Base-by-base conservation (phyloP, 2,113 vertebrate species). In the Xerus inauris region DNA sequence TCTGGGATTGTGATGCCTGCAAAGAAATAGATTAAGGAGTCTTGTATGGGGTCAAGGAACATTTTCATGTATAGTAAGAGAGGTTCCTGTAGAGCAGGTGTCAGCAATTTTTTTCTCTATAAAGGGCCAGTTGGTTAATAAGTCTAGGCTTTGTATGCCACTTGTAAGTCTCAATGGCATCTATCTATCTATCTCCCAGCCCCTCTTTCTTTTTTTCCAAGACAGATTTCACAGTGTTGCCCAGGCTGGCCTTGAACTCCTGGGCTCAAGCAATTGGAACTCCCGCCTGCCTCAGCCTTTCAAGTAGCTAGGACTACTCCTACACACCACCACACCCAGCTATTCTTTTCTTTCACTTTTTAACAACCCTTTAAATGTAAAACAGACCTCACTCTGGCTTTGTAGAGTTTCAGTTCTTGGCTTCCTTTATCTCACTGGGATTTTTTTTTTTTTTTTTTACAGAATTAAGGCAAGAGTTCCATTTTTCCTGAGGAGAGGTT, bases 81-180 rank as follows among this genome's bases (percentile, higher is more conserved):
- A 77, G 47, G 28, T 87, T 92, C 38, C 40, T 88, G 8, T 67
- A 88, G 57, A 95, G 71, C 42, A 86, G 20, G 79, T 1, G 35
- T 91, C 59, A 24, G n/a, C 49, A 79, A 93, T 85, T 54, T 72
- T 94, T 90, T 62, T 87, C 45, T 92, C 45, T 92, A 59, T 45
- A 75, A 94, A 92, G n/a, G 14, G 47, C 64, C 26, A 64, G n/a
- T 75, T 69, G 62, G 51, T 79, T 86, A 94, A 81, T 85, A 87
- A 87, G 67, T 91, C 92, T 88, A 87, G 65, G 49, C 45, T 88
- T 96, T 94, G 65, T 28, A 88, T 28, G 49, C 72, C 83, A 59
- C 20, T 12, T 81, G 49, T 1, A 8, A 8, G 40, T 86, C n/a
- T 92, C 88, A 90, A 30, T 89, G 64, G 54, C 42, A 80, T 59